Conservation (phyloP, 2,888 invertebrate species). For the Nemotelus pantherinus region DNA sequence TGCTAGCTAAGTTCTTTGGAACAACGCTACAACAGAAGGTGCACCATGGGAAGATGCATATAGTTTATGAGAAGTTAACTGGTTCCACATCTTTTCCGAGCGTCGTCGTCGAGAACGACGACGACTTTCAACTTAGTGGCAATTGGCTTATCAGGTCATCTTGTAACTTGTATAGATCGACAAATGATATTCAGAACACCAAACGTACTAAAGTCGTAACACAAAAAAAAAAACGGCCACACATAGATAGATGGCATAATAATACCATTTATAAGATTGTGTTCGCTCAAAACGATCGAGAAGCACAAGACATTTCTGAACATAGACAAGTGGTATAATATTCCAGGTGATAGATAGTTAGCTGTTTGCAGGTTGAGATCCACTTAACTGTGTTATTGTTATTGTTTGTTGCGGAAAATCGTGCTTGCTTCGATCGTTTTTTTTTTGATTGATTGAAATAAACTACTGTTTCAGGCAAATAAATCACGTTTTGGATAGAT, state of each 20-base stretch:
- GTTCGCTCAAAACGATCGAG: not conserved
- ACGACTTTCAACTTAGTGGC: slow-evolving; percentile 48
- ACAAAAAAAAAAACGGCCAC: slow-evolving; percentile 37
- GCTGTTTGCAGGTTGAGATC: too few relatives aligned
- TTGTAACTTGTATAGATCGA: slow-evolving; percentile 45
- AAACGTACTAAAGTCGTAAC: slow-evolving; percentile 32
- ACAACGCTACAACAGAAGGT: not conserved
- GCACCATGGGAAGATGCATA: not conserved
- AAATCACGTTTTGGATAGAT: too few relatives aligned
- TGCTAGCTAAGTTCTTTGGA: not conserved
- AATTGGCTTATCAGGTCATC: slow-evolving; percentile 50
- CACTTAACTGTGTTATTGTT: too few relatives aligned
- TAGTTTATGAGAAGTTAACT: not conserved
- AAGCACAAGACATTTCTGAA: too few relatives aligned
- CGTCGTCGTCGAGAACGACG: not conserved
- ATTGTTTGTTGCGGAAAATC: too few relatives aligned
- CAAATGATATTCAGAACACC: slow-evolving; percentile 34
- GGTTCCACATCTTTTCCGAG: not conserved
- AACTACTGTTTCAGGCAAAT: too few relatives aligned
- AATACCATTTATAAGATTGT: slow-evolving; percentile 18
- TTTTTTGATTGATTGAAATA: too few relatives aligned
- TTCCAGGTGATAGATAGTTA: too few relatives aligned
- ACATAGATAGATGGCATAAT: slow-evolving; percentile 15
- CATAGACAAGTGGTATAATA: too few relatives aligned
- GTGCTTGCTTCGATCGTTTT: too few relatives aligned